Base-by-base conservation (phyloP, 2,888 invertebrate genomes). In the Cephus nigrinus region DNA sequence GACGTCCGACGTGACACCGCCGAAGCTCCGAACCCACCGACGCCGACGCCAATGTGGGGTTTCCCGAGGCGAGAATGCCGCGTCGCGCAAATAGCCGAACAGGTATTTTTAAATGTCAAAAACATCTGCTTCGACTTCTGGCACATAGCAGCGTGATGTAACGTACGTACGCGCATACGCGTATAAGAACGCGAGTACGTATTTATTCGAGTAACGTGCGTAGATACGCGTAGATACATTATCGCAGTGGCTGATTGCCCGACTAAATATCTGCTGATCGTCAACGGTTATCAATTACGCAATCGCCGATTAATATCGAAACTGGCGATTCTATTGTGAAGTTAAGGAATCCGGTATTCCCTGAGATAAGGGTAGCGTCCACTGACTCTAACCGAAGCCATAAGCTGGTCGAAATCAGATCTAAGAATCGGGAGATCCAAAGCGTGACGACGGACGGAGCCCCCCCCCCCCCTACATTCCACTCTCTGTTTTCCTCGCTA, bases 71-170 rank as follows among this genome's bases (percentile, higher is more conserved):
- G 82, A 82, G 84, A 86, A 87, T 88, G 86, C 84, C 86, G 78
- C 80, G 81, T 81, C 85, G 85, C 87, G 83, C 82, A 87, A 88
- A 89, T 88, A 89, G 85, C 85, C 80, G 78, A 71, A 77, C 83
- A 84, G 83, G 82, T 89, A 89, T 89, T 89, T 89, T 88, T 87
- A 88, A 85, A 84, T 86, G 84, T 85, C 83, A 84, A 86, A 88
- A 88, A 86, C 87, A 89, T 88, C 84, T 87, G 86, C 80, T 78
- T 30, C 40, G 33, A 35, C 69, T 71, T 78, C 55, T 80, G 81
- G 74, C 79, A 78, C 81, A 77, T 80, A 80, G 80, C 75, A 79
- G 82, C 79, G 83, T 87, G 87, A 88, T 87, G 86, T 87, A 86
- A 88, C 83, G 81, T 68, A 78, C 79, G 78, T 71, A 72, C 75